phyloP scores from a whole-genome alignment of 1,140 invertebrate genomes.

The Amphibalanus amphitrite region DNA sequence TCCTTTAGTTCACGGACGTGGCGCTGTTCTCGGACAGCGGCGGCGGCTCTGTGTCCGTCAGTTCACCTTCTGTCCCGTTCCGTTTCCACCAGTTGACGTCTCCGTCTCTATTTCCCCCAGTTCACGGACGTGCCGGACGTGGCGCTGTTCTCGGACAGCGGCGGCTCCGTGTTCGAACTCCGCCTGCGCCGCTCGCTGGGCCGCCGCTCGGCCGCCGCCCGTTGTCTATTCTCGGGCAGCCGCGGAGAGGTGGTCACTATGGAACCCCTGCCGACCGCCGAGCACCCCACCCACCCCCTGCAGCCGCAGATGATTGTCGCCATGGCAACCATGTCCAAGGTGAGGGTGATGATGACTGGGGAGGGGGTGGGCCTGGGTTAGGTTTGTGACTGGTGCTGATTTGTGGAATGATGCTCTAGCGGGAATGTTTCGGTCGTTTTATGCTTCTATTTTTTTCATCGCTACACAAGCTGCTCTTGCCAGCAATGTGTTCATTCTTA shows the following conservation, averaged over 20 bases:
- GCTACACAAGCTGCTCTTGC: too few relatives aligned
- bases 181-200: slow-evolving; percentile 77
- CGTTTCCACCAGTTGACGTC: too few relatives aligned
- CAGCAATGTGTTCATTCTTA: too few relatives aligned
- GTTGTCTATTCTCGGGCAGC: slow-evolving; percentile 40
- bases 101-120: slow-evolving; percentile 23
- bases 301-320: slow-evolving; percentile 63
- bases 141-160: slow-evolving; percentile 84
- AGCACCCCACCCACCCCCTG: slow-evolving; percentile 47
- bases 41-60: slow-evolving; percentile 92
- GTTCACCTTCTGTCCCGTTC: too few relatives aligned
- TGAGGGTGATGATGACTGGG: slow-evolving; percentile 22
- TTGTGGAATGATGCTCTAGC: too few relatives aligned
- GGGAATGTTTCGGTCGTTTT: too few relatives aligned
- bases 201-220: slow-evolving; percentile 70
- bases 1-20: slow-evolving; percentile 48
- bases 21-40: slow-evolving; percentile 89
- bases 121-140: slow-evolving; percentile 55
- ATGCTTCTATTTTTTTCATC: too few relatives aligned
- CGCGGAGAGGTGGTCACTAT: slow-evolving; percentile 84
- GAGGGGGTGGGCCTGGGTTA: slow-evolving; percentile 4
- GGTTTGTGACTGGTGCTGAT: too few relatives aligned
- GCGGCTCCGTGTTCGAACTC: slow-evolving; percentile 92
- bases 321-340: slow-evolving; percentile 80
- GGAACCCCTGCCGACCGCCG: slow-evolving; percentile 53